Evolutionary conservation across 2,888 invertebrate genomes (phyloP), one percentile per base, ranked within the genome.

Genomic region (Calephelis perditalis): DNA sequence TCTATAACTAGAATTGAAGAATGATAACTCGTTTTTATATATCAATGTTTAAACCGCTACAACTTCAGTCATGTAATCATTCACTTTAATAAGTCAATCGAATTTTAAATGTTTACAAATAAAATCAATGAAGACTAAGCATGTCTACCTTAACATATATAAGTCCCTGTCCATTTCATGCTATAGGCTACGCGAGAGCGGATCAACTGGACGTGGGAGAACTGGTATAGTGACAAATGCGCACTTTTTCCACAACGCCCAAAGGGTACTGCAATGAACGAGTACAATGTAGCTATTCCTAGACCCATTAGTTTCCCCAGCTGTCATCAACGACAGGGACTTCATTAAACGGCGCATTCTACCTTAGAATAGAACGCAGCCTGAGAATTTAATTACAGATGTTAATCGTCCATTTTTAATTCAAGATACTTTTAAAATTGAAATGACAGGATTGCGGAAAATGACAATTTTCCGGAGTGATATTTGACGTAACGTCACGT

Each of bases 131-230:
- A 40, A 37, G 5, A 40, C 40, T 15, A 26, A 7, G 10, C 49
- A 26, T 26, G 49, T 49, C 49, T 49, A 49, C 26, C 26, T 49
- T 10, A 49, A 10, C 12, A 26, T 9, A 26, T 10, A 49, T 2
- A 26, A 49, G 26, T 49, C 49, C 15, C 80, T 84, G 81, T 82
- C 83, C 82, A 76, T 69, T 69, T 71, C 71, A 67, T 72, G 77
- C 68, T 68, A 70, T 72, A 67, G 72, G 68, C 72, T 70, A 65
- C 70, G 75, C 65, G 75, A 76, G 74, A 74, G 73, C 62, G 70
- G 66, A 62, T 61, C 63, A 58, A 63, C 74, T 74, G 76, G 77
- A 81, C 84, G 87, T 87, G 86, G 86, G 87, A 81, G 87, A 84
- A 87, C 88, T 80, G 81, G 88, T 79, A 77, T 72, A 73, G 74